Base-by-base conservation (phyloP, 2,797 vertebrate species). In the Thunnus albacares region DNA sequence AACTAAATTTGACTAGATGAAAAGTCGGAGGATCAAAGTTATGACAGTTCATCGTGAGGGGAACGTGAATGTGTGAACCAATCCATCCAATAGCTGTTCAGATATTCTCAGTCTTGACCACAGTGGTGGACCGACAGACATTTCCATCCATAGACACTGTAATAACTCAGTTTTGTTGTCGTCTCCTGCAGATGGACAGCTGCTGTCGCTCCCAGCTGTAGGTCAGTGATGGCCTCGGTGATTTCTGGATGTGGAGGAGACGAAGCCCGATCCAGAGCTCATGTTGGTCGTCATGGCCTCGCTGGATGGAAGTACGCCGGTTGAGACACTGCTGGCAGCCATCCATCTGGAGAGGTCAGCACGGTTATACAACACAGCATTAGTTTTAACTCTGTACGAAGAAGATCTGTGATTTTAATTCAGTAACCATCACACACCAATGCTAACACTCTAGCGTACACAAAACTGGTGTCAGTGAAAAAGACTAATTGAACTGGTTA, bases 311-410 rank as follows among this genome's bases (percentile, higher is more conserved):
- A 92, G 96, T 91, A 92, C 92, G 1, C 94, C 98, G 78, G 96
- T 98, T 71, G 94, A 96, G 85, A 96, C 96, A 76, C 96, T 99
- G 93, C 94, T 99, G 89, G 92, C 95, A 55, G 93, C 87, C 55
- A 97, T 99, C 83, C 98, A 98, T 79, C 90, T 99, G 89, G 97
- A 99, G 90, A 92, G 88, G 91, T 94, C 56, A 80, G 81, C 43
- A 35, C 33, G 8, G 38, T 41, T 6, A 49, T 20, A 49, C 17
- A 20, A 49, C 47, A 20, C 47, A 17, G 17, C 18, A 41, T 1
- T 6, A 35, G 11, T 12, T 41, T 12, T 41, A 41, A 12, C 12
- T 38, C 38, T 41, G 10, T 41, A 30, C 5, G 28, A 30, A 3
- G 28, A 30, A 30, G 28, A 30, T 30, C 28, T 30, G 38, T 12